A percentile compares a stretch with the other conserved stretches of the same genome.
Conservation (phyloP, 2,797 vertebrate genomes). For the Enoplosus armatus region DNA sequence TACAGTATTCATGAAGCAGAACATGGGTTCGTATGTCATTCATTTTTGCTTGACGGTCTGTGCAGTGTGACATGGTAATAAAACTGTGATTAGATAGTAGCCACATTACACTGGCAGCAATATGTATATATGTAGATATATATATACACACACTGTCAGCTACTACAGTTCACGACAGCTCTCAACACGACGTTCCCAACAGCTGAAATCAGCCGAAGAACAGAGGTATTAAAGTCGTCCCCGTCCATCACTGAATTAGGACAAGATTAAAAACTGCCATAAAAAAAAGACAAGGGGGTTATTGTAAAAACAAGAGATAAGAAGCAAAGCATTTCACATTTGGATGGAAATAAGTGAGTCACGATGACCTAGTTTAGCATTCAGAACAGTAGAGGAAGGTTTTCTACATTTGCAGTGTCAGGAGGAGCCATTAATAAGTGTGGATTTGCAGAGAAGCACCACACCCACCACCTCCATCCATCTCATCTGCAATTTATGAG, state of each 20-base stretch:
- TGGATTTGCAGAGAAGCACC: slow-evolving; percentile 52
- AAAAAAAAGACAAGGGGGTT: slow-evolving; percentile 35
- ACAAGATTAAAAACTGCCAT: slow-evolving; percentile 29
- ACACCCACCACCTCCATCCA: slow-evolving; percentile 31
- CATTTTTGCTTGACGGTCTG: background rate
- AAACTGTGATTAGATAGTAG: slow-evolving; percentile 20
- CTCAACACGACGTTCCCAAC: slow-evolving; percentile 17
- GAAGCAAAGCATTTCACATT: slow-evolving; percentile 37
- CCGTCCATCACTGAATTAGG: slow-evolving; percentile 27
- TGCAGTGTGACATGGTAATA: slow-evolving; percentile 12
- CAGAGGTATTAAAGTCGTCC: slow-evolving; percentile 1
- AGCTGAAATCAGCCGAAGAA: slow-evolving; percentile 1
- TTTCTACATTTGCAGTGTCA: slow-evolving; percentile 54
- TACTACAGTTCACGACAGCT: slow-evolving; percentile 8
- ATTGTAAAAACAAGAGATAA: slow-evolving; percentile 33
- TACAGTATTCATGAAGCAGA: background rate
- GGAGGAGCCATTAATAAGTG: slow-evolving; percentile 53
- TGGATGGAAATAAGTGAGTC: slow-evolving; percentile 57
- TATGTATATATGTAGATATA: slow-evolving; percentile 26
- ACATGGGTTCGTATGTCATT: slow-evolving; percentile 4
- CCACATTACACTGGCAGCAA: background rate
- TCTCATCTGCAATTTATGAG: slow-evolving; percentile 63
- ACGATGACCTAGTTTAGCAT: slow-evolving; percentile 67
- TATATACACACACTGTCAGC: too few species aligned
- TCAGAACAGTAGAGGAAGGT: slow-evolving; percentile 41